Percentiles rank a stretch among this genome's conserved stretches.
These are phyloP conservation scores for Diglossa cyanea DNA, from an alignment of 2,797 vertebrate genomes.

Conservation along the genomic window DNA sequence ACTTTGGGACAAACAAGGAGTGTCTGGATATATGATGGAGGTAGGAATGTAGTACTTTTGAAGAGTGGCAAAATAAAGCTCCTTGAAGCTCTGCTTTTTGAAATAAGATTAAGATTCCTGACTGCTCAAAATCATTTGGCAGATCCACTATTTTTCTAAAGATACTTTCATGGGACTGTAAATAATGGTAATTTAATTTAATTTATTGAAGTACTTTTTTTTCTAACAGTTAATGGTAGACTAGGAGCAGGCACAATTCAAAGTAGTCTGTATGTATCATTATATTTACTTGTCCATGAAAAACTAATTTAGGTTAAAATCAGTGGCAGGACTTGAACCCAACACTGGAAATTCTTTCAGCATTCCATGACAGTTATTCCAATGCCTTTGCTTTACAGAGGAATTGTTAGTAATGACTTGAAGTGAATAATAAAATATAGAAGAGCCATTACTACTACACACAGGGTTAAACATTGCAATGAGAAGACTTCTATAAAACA, in stretches of 20 bases:
- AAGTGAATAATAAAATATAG: not conserved
- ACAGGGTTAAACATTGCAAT: not conserved
- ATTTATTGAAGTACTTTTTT: not conserved
- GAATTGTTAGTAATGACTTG: not conserved
- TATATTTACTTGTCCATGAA: not conserved
- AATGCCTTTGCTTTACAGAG: not conserved
- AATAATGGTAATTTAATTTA: not conserved
- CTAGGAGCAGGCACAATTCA: not conserved
- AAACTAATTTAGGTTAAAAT: not conserved
- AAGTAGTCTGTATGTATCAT: not conserved
- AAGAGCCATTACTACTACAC: not conserved
- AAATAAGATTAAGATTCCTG: not conserved
- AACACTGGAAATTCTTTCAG: not conserved
- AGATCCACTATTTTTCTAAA: not conserved
- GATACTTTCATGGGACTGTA: not conserved
- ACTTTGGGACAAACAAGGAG: not conserved
- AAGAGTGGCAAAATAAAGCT: not conserved
- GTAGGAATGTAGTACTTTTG: not conserved
- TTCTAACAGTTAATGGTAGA: not conserved
- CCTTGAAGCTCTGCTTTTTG: not conserved
- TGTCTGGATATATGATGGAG: not conserved
- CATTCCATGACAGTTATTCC: not conserved
- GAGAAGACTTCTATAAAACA: not conserved
- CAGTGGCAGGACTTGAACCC: not conserved
- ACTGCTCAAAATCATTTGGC: not conserved